Conservation (phyloP, 2,888 invertebrate species). For the Epinotia nisella region DNA sequence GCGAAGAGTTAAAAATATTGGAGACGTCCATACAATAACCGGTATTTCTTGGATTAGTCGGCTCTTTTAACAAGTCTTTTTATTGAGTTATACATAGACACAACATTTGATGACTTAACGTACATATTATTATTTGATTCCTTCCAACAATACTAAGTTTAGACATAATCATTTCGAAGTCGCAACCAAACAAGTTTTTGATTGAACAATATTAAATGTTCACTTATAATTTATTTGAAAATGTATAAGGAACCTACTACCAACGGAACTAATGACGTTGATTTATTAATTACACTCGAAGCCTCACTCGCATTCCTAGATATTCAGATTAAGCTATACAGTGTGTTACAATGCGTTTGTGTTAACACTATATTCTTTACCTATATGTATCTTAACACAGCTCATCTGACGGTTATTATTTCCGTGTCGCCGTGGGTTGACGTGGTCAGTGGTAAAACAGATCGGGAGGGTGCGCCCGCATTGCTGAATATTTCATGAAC, state of each 20-base stretch:
- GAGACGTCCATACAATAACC: too few relatives aligned
- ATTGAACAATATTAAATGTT: too few relatives aligned
- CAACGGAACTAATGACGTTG: background rate
- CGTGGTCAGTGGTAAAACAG: conserved; percentile 70
- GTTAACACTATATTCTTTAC: background rate
- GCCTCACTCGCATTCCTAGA: background rate
- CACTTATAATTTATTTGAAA: too few relatives aligned
- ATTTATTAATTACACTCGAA: background rate
- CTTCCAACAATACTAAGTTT: too few relatives aligned
- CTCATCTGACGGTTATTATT: conserved; percentile 58
- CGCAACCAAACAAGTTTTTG: too few relatives aligned
- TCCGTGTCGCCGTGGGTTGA: conserved; percentile 54
- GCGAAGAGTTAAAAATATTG: too few relatives aligned
- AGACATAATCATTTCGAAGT: too few relatives aligned
- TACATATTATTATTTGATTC: too few relatives aligned
- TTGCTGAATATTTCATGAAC: conserved; percentile 75
- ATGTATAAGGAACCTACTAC: background rate
- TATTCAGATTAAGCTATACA: background rate
- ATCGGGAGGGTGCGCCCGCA: conserved; percentile 59
- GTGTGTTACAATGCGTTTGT: background rate
- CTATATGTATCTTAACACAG: background rate
- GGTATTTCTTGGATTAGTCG: too few relatives aligned
- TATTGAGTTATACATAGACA: too few relatives aligned
- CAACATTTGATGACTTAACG: too few relatives aligned
- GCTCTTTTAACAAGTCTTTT: too few relatives aligned